A percentile compares a stretch with the other conserved stretches of the same genome.
Conservation (phyloP, 2,888 invertebrate species). For the Ceraclea dissimilis region DNA sequence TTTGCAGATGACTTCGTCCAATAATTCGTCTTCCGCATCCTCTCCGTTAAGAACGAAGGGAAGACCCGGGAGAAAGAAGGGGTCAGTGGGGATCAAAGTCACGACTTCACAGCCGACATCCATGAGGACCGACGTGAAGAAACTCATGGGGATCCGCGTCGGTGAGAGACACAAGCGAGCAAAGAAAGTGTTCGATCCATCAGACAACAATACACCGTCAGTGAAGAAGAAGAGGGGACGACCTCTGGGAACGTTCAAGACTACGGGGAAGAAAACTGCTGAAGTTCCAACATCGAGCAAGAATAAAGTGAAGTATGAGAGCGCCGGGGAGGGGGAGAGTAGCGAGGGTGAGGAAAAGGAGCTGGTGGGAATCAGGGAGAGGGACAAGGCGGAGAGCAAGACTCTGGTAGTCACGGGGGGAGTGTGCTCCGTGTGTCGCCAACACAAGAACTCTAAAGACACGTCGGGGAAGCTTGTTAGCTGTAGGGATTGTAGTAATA, state of each 20-base stretch:
- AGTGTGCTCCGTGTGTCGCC: conserved; percentile 55
- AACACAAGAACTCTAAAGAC: conserved; percentile 53
- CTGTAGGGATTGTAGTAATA: conserved; percentile 65
- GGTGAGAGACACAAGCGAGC: conserved; percentile 65
- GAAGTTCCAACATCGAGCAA: conserved; percentile 17
- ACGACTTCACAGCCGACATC: not conserved
- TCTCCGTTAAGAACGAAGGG: conserved; percentile 45
- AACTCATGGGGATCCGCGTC: conserved; percentile 37
- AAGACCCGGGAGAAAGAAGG: conserved; percentile 35
- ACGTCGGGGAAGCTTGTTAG: conserved; percentile 46
- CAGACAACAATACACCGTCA: conserved; percentile 69
- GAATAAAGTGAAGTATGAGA: conserved; percentile 4
- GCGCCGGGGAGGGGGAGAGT: conserved; percentile 33
- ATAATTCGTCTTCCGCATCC: conserved; percentile 45
- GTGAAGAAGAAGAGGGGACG: conserved; percentile 62
- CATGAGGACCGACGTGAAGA: conserved; percentile 13
- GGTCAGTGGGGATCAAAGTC: conserved; percentile 28
- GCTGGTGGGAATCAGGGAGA: conserved; percentile 34
- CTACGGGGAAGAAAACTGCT: conserved; percentile 43
- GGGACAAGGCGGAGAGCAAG: conserved; percentile 19
- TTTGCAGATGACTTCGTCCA: conserved; percentile 45
- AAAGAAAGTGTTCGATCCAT: conserved; percentile 80
- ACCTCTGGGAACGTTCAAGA: conserved; percentile 55
- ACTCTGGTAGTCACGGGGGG: conserved; percentile 43
- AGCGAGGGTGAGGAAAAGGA: conserved; percentile 38